phyloP scores from a whole-genome alignment of 2,888 invertebrate species.

The Drepanosiphum platanoidis region DNA sequence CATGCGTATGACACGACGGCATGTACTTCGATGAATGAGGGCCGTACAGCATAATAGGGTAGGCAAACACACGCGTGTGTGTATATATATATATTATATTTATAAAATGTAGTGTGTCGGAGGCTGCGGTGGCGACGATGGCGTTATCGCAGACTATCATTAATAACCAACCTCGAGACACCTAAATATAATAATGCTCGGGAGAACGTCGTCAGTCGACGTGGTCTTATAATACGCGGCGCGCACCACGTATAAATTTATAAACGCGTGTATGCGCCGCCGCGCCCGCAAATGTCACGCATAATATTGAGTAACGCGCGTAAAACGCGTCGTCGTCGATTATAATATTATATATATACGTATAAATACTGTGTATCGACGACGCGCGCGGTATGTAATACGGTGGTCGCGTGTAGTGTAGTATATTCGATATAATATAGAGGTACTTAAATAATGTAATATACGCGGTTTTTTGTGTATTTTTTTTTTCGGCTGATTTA shows the following conservation, averaged over 20 bases:
- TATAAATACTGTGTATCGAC: neutral
- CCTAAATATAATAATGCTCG: slow-evolving; percentile 30
- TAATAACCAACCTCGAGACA: slow-evolving; percentile 3
- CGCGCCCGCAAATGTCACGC: neutral
- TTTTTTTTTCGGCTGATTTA: no score
- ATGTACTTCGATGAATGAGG: slow-evolving; percentile 8
- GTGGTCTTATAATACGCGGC: neutral
- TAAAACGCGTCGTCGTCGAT: neutral
- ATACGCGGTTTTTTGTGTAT: no score
- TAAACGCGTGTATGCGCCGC: neutral
- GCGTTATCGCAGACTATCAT: neutral
- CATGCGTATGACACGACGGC: slow-evolving; percentile 18
- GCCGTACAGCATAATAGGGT: neutral
- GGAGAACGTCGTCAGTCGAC: neutral
- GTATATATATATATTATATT: neutral
- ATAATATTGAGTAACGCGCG: neutral
- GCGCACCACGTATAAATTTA: neutral
- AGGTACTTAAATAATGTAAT: no score
- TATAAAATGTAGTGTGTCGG: slow-evolving; percentile 17
- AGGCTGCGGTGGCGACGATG: neutral
- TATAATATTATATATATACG: neutral
- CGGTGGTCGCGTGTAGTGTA: no score
- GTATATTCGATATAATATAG: neutral
- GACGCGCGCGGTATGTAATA: no score
- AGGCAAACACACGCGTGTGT: neutral